Conservation (phyloP, 2,113 vertebrate genomes). For the Odontophorus gujanensis region DNA sequence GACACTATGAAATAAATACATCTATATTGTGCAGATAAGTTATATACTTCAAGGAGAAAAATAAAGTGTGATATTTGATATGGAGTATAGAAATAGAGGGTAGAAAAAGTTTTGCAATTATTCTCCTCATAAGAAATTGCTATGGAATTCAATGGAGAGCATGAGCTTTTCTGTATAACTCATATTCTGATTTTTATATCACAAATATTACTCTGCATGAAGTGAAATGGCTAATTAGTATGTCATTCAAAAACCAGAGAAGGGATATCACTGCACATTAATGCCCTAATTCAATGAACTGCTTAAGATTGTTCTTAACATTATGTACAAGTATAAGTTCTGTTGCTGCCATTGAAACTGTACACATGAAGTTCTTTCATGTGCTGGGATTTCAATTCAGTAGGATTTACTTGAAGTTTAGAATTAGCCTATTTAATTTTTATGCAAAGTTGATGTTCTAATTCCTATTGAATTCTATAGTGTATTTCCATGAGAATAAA, state of each 20-base stretch:
- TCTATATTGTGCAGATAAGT: not conserved
- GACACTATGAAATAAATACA: not conserved
- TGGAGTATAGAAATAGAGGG: not conserved
- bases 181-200: not conserved
- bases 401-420: not conserved
- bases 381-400: not conserved
- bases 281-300: not conserved
- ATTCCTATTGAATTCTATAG: not conserved
- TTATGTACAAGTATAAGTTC: not conserved
- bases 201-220: not conserved
- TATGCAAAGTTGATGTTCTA: not conserved
- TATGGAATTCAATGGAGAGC: rapidly evolving
- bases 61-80: not conserved
- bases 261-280: not conserved
- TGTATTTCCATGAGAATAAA: not conserved
- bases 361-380: not conserved
- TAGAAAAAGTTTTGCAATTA: not conserved
- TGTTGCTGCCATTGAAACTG: rapidly evolving
- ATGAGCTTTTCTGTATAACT: not conserved
- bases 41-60: not conserved
- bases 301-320: not conserved
- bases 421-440: not conserved
- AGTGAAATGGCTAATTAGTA: not conserved
- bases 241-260: not conserved
- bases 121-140: not conserved